phyloP scores from a whole-genome alignment of 1,140 invertebrate genomes.

The Papilio helenus region DNA sequence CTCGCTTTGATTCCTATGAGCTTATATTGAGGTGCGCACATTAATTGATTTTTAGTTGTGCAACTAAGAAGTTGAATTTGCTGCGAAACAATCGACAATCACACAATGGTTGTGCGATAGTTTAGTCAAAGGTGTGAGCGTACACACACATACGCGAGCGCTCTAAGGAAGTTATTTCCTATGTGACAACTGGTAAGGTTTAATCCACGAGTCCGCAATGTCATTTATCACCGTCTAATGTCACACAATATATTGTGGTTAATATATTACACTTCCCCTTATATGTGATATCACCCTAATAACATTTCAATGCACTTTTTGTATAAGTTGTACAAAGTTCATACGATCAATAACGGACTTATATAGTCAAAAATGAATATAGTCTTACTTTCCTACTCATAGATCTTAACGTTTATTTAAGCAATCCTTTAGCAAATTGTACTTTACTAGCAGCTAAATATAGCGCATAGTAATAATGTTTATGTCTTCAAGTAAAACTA shows the following conservation, averaged over 20 bases:
- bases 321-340: background rate
- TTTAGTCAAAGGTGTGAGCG: too few species aligned
- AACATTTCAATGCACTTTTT: background rate
- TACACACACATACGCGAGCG: too few species aligned
- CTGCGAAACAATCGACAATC: too few species aligned
- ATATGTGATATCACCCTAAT: background rate
- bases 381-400: background rate
- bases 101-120: too few species aligned
- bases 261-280: background rate
- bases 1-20: too few species aligned
- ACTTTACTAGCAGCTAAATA: too few species aligned
- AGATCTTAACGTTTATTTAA: background rate
- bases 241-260: background rate
- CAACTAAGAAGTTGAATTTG: too few species aligned
- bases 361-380: background rate
- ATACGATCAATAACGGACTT: background rate
- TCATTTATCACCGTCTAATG: background rate
- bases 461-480: background rate
- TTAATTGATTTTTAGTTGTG: too few species aligned
- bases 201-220: background rate
- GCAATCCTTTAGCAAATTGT: too few species aligned
- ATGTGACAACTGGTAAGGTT: background rate
- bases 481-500: background rate
- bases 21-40: too few species aligned
- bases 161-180: background rate